These are phyloP conservation scores for Cyclopterus lumpus DNA, from an alignment of 2,797 vertebrate genomes.

Conservation along the genomic window DNA sequence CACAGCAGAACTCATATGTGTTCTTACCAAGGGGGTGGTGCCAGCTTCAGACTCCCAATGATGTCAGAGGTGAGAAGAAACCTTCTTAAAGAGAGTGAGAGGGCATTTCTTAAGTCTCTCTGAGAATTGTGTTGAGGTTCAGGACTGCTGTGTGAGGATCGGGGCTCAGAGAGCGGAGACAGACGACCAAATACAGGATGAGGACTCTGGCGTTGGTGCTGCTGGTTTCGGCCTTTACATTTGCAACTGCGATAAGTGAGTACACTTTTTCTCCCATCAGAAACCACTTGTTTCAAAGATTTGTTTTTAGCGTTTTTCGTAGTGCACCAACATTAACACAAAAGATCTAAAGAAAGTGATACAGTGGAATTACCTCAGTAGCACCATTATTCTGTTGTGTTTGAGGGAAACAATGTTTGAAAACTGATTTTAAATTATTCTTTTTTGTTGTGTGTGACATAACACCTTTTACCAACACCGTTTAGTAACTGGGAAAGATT, in stretches of 20 bases:
- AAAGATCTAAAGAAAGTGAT: neutral
- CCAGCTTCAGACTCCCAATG: conserved; percentile 54
- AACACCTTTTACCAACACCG: neutral
- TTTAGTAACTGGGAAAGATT: conserved; percentile 7
- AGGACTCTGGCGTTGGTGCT: conserved; percentile 70
- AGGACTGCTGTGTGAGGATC: conserved; percentile 64
- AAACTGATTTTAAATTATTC: neutral
- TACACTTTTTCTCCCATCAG: conserved; percentile 36
- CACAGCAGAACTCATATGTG: conserved; percentile 11
- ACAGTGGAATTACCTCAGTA: neutral
- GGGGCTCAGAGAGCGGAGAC: conserved; percentile 55
- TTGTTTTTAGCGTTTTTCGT: neutral
- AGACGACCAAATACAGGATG: conserved; percentile 67
- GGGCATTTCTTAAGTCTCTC: conserved; percentile 54
- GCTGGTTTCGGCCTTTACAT: conserved; percentile 66
- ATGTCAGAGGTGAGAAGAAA: conserved; percentile 78
- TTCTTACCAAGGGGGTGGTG: conserved; percentile 50
- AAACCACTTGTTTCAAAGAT: neutral
- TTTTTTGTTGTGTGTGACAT: neutral
- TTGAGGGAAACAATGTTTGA: neutral
- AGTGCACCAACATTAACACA: neutral
- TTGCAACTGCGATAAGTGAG: conserved; percentile 75
- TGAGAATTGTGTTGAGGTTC: conserved; percentile 61
- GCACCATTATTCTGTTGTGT: neutral
- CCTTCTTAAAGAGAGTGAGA: conserved; percentile 76